Conservation (phyloP, 2,888 invertebrate genomes). For the Hypsopygia costalis region DNA sequence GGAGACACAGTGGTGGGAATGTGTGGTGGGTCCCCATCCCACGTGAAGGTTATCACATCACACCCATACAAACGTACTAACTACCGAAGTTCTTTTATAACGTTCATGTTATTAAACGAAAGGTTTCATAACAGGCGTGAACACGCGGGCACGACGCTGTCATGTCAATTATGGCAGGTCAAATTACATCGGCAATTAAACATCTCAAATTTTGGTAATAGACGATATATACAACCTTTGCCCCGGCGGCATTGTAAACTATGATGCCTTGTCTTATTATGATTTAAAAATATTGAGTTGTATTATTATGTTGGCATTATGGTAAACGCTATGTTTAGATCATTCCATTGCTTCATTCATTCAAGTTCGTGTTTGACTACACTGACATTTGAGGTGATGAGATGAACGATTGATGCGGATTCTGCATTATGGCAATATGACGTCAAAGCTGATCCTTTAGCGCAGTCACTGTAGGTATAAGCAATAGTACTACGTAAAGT, state of each 20-base stretch:
- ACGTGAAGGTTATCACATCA: too few relatives aligned
- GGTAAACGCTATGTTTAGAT: neutral
- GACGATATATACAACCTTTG: slow-evolving; percentile 39
- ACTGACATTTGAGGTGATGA: neutral
- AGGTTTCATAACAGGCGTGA: too few relatives aligned
- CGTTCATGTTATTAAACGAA: too few relatives aligned
- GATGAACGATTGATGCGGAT: neutral
- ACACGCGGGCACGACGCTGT: slow-evolving; percentile 10
- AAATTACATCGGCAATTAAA: slow-evolving; percentile 51
- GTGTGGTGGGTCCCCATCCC: too few relatives aligned
- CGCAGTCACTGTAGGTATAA: too few relatives aligned
- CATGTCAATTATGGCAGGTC: slow-evolving; percentile 36
- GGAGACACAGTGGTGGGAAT: too few relatives aligned
- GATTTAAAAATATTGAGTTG: neutral
- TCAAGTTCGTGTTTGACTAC: neutral
- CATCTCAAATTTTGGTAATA: slow-evolving; percentile 34
- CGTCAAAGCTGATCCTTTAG: neutral
- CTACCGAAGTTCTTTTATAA: too few relatives aligned
- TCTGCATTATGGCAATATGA: neutral
- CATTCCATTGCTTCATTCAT: neutral
- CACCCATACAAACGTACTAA: too few relatives aligned
- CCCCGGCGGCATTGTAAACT: slow-evolving; percentile 4
- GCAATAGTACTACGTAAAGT: too few relatives aligned
- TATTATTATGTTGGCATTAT: neutral
- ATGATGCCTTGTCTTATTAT: slow-evolving; percentile 6